Evolutionary conservation across 1,140 invertebrate species (phyloP), one percentile per base, ranked within the genome.

Genomic region (Stegodyphus dumicola): DNA sequence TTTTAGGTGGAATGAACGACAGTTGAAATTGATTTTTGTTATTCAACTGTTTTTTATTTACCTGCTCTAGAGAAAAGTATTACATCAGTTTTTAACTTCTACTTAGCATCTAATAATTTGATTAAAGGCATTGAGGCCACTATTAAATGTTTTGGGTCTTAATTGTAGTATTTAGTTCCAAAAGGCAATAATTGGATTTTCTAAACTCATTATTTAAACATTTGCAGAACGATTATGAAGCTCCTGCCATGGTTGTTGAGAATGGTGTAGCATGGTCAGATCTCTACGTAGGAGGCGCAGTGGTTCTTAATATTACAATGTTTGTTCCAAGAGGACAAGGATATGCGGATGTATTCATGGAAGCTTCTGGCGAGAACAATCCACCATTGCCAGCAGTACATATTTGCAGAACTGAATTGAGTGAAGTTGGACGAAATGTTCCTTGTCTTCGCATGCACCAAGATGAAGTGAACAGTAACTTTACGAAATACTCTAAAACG

Each of bases 361-460:
- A 86, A 71, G 81, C 83, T n/a, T 69, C 74, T 13, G 79, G 83
- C 0, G 85, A 87, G 51, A 86, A 81, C 48, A 87, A 86, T n/a
- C 80, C 85, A 18, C 69, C 74, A 17, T 69, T 88, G 48, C 88
- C 88, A 2, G 80, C 81, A 5, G 71, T 88, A 11, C 88, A 88
- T 7, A 85, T 88, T 11, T 88, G 88, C 52, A 66, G 80, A 33
- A 53, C 87, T 4, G 76, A 86, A 48, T 11, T 88, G 0, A 81
- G 74, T 75, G 67, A 85, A 54, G 84, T 88, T 0, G 88, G 87
- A n/a, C 69, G 73, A 33, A 74, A 80, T 10, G 48, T 88, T 15
- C 88, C 88, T n/a, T 88, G 88, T 75, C 52, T 87, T n/a, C 74
- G 79, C 54, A 85, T 87, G 65, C 79, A 87, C 56, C 78, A 77